These are phyloP conservation scores for Andrena cerasifolii DNA, from an alignment of 1,140 invertebrate genomes.

Conservation along the genomic window DNA sequence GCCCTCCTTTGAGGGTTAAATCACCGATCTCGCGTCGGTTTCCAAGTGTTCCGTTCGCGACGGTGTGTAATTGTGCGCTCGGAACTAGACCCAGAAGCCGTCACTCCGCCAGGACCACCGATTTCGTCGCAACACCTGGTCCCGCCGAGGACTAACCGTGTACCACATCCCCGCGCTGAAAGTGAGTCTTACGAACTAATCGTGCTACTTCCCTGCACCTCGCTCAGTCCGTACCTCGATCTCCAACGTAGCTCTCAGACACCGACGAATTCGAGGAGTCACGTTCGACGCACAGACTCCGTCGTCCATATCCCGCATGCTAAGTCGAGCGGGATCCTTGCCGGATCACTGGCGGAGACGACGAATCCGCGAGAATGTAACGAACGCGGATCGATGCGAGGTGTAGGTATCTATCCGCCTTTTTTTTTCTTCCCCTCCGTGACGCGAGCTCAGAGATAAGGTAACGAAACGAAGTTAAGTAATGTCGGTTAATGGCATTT, in stretches of 20 bases:
- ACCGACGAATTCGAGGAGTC: too few species aligned
- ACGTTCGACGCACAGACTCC: too few species aligned
- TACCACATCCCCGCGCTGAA: constrained; percentile 66
- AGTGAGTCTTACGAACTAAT: constrained; percentile 52
- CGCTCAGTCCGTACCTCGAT: too few species aligned
- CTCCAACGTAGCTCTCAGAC: too few species aligned
- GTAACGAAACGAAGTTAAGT: not conserved
- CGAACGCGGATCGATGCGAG: too few species aligned
- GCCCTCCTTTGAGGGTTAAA: constrained; percentile 63
- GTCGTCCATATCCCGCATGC: too few species aligned
- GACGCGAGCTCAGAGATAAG: not conserved
- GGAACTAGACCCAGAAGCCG: constrained; percentile 30
- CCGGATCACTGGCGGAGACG: too few species aligned
- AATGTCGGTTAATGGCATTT: constrained; percentile 26
- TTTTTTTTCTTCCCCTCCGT: not conserved
- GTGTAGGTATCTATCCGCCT: too few species aligned
- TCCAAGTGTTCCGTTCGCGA: constrained; percentile 1
- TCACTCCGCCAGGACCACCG: constrained; percentile 18
- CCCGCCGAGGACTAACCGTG: constrained; percentile 60
- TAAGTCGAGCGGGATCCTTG: too few species aligned
- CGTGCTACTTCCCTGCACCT: not conserved
- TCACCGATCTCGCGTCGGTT: constrained; percentile 23
- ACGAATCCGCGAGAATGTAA: too few species aligned
- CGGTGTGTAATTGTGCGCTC: constrained; percentile 50
- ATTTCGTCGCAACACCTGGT: constrained; percentile 46